Evolutionary conservation across 64 coral and sea anemone genomes (phyloP).

Genomic region (Trachythela sp.): DNA sequence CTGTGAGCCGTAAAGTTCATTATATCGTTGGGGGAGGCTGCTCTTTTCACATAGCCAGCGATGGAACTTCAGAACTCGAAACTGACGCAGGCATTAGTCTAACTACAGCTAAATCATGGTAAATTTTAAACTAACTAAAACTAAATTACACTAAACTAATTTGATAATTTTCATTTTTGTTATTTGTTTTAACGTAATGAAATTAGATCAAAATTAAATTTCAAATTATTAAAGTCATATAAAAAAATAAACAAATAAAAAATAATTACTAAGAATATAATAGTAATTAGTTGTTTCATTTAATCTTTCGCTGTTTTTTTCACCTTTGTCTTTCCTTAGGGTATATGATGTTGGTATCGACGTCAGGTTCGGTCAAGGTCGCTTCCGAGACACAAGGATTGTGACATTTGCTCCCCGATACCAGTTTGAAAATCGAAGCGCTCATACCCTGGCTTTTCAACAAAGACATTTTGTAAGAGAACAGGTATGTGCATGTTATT

Average conservation of each 20-base stretch:
- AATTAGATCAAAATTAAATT: no score
- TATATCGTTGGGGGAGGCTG: neutral
- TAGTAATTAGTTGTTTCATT: neutral
- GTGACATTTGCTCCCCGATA: conserved; percentile 96
- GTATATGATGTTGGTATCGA: conserved; percentile 98
- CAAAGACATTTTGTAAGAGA: conserved; percentile 96
- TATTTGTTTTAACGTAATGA: no score
- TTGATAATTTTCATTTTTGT: no score
- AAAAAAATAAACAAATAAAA: no score
- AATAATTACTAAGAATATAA: no score
- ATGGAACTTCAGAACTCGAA: neutral
- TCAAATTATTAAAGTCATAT: no score
- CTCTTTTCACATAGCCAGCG: neutral
- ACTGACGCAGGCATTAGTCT: neutral
- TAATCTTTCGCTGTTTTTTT: neutral
- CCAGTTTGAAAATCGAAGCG: conserved; percentile 85
- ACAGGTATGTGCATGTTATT: conserved; percentile 38
- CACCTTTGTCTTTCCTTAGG: conserved; percentile 39
- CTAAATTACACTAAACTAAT: no score
- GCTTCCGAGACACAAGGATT: conserved; percentile 82
- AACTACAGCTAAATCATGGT: conserved; percentile 3
- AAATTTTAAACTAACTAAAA: neutral
- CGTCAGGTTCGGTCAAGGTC: conserved; percentile 83
- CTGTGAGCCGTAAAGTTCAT: neutral
- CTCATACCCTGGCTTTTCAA: conserved; percentile 81